Conservation (phyloP, 2,113 vertebrate genomes). For the Heliornis fulica region DNA sequence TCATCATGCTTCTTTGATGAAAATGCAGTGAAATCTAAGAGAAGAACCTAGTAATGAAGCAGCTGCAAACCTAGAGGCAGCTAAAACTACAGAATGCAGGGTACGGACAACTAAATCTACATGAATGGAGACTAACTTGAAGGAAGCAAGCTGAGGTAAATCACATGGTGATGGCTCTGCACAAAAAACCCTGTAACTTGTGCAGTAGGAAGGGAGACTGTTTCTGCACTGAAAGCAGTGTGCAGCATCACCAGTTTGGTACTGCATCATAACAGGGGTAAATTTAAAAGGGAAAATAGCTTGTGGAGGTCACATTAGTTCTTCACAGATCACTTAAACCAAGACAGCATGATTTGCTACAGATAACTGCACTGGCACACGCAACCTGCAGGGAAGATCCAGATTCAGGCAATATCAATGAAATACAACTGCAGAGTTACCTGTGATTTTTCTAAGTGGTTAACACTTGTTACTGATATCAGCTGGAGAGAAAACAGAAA, state of each 20-base stretch:
- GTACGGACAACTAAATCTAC: neutral
- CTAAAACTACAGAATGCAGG: neutral
- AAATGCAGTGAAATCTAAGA: neutral
- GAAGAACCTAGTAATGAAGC: neutral
- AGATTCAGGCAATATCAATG: neutral
- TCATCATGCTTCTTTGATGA: neutral
- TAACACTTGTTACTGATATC: neutral
- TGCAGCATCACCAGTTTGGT: neutral
- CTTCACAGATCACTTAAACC: neutral
- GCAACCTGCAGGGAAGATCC: neutral
- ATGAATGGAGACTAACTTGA: neutral
- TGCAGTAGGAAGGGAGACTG: neutral
- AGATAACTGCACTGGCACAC: neutral
- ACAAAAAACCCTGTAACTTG: neutral
- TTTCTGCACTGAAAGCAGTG: neutral
- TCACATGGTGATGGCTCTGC: neutral
- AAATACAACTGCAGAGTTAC: neutral
- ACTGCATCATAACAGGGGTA: neutral
- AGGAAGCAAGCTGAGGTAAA: neutral
- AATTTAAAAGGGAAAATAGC: neutral
- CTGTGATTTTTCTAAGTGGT: neutral
- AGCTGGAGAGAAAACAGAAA: neutral
- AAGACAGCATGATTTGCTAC: neutral
- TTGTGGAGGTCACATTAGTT: neutral
- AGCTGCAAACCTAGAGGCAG: neutral